Evolutionary conservation across 2,113 vertebrate genomes (phyloP).

Genomic region (Nycticryphes semicollaris): DNA sequence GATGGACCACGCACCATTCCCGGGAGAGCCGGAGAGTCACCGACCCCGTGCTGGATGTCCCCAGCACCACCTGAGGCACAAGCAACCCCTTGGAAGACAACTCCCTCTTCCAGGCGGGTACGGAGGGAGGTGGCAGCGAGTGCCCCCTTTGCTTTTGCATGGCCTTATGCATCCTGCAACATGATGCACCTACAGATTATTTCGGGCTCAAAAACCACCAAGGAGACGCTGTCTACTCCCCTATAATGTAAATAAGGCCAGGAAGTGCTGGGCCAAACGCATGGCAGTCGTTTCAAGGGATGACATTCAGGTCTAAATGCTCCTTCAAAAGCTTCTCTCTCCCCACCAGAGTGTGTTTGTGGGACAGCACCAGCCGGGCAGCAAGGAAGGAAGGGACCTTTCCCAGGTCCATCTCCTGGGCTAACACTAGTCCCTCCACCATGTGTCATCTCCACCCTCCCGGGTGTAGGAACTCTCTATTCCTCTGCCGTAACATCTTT

Average conservation of each 20-base stretch:
- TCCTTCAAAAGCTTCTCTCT: background rate
- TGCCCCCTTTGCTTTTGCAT: accelerated
- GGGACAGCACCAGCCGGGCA: background rate
- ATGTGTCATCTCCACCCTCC: background rate
- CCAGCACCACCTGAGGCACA: background rate
- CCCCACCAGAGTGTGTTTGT: background rate
- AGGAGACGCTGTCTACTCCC: background rate
- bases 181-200: background rate
- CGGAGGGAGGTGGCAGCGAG: background rate
- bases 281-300: background rate
- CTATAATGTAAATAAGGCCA: background rate
- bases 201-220: background rate
- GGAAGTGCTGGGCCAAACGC: background rate
- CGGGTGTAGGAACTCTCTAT: background rate
- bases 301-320: background rate
- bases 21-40: background rate
- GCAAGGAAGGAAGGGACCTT: accelerated
- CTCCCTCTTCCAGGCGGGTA: background rate
- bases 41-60: accelerated
- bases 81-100: background rate
- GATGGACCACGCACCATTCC: background rate
- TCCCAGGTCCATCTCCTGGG: background rate
- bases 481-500: background rate
- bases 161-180: accelerated
- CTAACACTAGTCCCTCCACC: background rate